Base-by-base conservation (phyloP, 2,888 invertebrate species). In the Ptychoptera contaminata region DNA sequence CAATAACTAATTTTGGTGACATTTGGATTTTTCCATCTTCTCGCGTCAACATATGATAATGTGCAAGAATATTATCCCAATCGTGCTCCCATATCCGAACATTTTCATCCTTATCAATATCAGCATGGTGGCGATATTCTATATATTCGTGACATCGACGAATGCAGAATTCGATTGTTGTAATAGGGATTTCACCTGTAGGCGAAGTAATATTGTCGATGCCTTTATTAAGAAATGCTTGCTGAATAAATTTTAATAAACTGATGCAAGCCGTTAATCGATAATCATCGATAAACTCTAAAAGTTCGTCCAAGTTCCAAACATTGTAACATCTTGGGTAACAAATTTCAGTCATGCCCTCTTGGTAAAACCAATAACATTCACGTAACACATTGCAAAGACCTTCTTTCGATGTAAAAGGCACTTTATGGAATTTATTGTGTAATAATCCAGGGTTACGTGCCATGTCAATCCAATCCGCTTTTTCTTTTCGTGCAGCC, bases 381-480 rank as follows among this genome's bases (percentile, higher is more conserved):
- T 88, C 85, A 42, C 80, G 79, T 35, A 90, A 64, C 47, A 82
- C 78, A 16, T 76, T 69, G 51, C 85, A 84, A 31, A 90, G 63
- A 2, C 88, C 88, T 62, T 91, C 91, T 72, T 94, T 94, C 0
- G 92, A 90, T 1, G 93, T 92, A 59, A 93, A 93, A 43, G 82
- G 74, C 1, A 90, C 87, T 55, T 85, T 76, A 52, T 81, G 82
- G 63, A 85, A 92, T 55, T 92, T 80, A 62, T 79, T 80, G 55
- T 83, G 77, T 44, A 82, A 69, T 60, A 82, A 82, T 37, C 76
- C 72, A 47, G 74, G 75, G 53, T 65, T 66, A 46, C 59, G 63
- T 6, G 61, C 58, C 49, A 63, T 59, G 48, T 66, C 65, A 12
- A 63, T 57, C 50, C 62, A 63, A 47, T 66, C 65, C 46, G 60